Base-by-base conservation (phyloP, 2,888 invertebrate genomes). In the Drosophila formosana region DNA sequence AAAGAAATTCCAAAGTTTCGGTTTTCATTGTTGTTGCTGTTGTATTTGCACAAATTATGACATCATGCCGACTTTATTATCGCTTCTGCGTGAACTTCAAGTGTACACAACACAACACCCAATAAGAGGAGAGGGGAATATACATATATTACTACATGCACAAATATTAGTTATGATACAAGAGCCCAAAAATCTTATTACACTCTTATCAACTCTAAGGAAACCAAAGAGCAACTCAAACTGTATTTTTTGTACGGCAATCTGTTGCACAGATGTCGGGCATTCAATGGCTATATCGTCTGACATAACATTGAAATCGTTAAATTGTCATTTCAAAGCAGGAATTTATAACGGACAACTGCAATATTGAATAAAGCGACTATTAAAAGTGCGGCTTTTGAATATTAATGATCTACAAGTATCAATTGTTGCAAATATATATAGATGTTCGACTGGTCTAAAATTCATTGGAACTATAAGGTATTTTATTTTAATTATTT, bases 41-140 rank as follows among this genome's bases (percentile, higher is more conserved):
- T 65, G 37, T 13, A 53, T 66, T 75, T 75, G 64, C 85, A 77
- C 66, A 82, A 70, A 72, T 81, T 64, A 84, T 82, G 81, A 82
- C 85, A 82, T 82, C 81, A 82, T 82, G 77, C 66, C 64, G 68
- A 66, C 75, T 82, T 82, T 80, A 82, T 82, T 82, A 82, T 82
- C 81, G 82, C 82, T 68, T 68, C 67, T 67, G 77, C 81, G 79
- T 77, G 66, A 81, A 84, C 77, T 77, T 80, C 50, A 66, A 74
- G 64, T 78, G 75, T 68, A 78, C 66, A 68, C 18, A 13, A 47
- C 23, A 57, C 11, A 32, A 45, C 52, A 69, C 39, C 56, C 46
- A 41, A 3, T 39, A 8, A 13, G 7, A 41, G 11, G 13, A 28
- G 30, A 37, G 37, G 18, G 18, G 18, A 18, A 18, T 18, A 18